These are phyloP conservation scores for Mactra quadrangularis DNA, from an alignment of 1,140 invertebrate genomes.

Conservation along the genomic window DNA sequence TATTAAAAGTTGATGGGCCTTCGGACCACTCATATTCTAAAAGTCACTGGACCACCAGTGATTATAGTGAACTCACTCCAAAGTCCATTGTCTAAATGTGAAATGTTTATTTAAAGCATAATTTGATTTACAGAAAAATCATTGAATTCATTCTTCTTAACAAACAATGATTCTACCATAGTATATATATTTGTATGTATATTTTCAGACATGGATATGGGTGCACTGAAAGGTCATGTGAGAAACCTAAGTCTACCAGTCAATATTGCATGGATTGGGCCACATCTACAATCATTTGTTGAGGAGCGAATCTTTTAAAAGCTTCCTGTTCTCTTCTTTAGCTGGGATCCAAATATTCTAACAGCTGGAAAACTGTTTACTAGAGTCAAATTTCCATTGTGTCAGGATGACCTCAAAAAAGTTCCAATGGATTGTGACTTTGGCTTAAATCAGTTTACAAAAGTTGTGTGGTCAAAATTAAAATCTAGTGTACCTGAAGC, in stretches of 20 bases:
- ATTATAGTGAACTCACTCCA: too few relatives aligned
- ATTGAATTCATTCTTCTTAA: too few relatives aligned
- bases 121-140: too few relatives aligned
- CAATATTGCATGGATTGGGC: constrained; percentile 79
- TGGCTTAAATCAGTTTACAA: constrained; percentile 86
- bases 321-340: constrained; percentile 87
- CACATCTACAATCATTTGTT: constrained; percentile 77
- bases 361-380: constrained; percentile 81
- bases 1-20: too few relatives aligned
- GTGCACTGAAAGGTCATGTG: constrained; percentile 77
- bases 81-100: too few relatives aligned
- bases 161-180: too few relatives aligned
- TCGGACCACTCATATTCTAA: too few relatives aligned
- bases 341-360: constrained; percentile 88
- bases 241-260: constrained; percentile 77
- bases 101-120: too few relatives aligned
- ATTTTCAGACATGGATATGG: constrained; percentile 74
- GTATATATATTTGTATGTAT: too few relatives aligned
- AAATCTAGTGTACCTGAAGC: constrained; percentile 81
- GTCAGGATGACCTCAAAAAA: constrained; percentile 63
- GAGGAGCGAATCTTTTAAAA: constrained; percentile 77
- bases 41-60: too few relatives aligned
- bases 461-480: constrained; percentile 87
- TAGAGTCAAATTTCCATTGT: constrained; percentile 84
- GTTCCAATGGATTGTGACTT: constrained; percentile 72